These are phyloP conservation scores for Panagrolaimus sp. DNA, from an alignment of 1,140 invertebrate genomes.

Conservation along the genomic window DNA sequence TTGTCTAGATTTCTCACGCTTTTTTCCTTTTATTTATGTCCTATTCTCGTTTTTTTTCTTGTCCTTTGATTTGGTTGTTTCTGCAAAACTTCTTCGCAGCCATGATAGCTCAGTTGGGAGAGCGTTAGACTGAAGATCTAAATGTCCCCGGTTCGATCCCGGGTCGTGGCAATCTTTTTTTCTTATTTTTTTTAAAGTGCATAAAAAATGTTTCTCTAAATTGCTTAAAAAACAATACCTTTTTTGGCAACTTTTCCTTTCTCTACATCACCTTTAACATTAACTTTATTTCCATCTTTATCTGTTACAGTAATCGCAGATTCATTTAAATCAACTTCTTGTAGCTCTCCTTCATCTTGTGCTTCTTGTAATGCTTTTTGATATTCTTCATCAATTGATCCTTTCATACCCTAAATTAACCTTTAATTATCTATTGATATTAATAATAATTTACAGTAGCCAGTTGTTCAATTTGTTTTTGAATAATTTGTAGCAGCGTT, in stretches of 20 bases:
- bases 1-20: no score
- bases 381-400: constrained; percentile 46
- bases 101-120: constrained; percentile 58
- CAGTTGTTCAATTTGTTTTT: constrained; percentile 49
- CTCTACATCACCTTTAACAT: constrained; percentile 25
- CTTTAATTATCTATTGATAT: not conserved
- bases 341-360: constrained; percentile 13
- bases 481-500: constrained; percentile 46
- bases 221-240: constrained; percentile 11
- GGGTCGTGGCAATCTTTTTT: constrained; percentile 5
- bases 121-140: constrained; percentile 64
- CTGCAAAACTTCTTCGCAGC: constrained; percentile 14
- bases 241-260: constrained; percentile 28
- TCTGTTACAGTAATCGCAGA: constrained; percentile 1
- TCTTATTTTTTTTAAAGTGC: no score
- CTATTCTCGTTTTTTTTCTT: no score
- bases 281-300: constrained; percentile 5
- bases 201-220: no score
- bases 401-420: constrained; percentile 38
- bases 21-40: no score
- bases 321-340: not conserved
- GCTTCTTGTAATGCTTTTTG: constrained; percentile 33
- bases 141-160: constrained; percentile 63
- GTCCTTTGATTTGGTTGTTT: no score
- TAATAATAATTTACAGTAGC: constrained; percentile 20